A percentile compares a stretch with the other conserved stretches of the same genome.
Conservation (phyloP, 2,797 vertebrate species). For the Sebastes iracundus region DNA sequence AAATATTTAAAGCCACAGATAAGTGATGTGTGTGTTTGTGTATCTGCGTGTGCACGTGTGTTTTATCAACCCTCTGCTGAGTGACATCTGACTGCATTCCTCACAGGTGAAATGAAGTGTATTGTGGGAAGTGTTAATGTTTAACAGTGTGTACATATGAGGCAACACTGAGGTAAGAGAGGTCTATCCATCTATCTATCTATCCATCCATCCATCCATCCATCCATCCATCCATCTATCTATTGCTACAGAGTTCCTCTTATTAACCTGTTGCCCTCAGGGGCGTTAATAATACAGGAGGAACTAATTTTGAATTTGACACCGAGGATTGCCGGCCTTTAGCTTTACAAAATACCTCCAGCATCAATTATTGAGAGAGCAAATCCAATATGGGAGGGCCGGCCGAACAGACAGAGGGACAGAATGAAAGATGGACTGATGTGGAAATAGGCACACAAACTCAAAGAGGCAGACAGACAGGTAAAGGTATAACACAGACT, state of each 20-base stretch:
- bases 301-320: slow-evolving; percentile 92
- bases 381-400: slow-evolving; percentile 84
- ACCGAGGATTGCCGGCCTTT: slow-evolving; percentile 87
- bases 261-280: slow-evolving; percentile 74
- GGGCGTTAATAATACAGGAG: slow-evolving; percentile 87
- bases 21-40: background rate
- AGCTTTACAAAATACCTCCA: slow-evolving; percentile 89
- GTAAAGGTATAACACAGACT: background rate
- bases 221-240: slow-evolving; percentile 26
- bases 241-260: slow-evolving; percentile 58
- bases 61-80: slow-evolving; percentile 13
- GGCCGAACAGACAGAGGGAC: slow-evolving; percentile 21
- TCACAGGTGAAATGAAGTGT: slow-evolving; percentile 34
- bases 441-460: slow-evolving; percentile 15
- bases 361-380: slow-evolving; percentile 88
- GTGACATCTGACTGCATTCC: slow-evolving; percentile 50
- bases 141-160: slow-evolving; percentile 62
- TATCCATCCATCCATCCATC: slow-evolving; percentile 22
- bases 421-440: slow-evolving; percentile 31
- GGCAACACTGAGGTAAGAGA: slow-evolving; percentile 9
- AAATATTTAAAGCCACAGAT: background rate
- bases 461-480: slow-evolving; percentile 7
- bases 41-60: background rate
- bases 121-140: slow-evolving; percentile 64
- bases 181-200: slow-evolving; percentile 27